phyloP scores from a whole-genome alignment of 2,888 invertebrate genomes.

The Leptarthrus brevirostris region DNA sequence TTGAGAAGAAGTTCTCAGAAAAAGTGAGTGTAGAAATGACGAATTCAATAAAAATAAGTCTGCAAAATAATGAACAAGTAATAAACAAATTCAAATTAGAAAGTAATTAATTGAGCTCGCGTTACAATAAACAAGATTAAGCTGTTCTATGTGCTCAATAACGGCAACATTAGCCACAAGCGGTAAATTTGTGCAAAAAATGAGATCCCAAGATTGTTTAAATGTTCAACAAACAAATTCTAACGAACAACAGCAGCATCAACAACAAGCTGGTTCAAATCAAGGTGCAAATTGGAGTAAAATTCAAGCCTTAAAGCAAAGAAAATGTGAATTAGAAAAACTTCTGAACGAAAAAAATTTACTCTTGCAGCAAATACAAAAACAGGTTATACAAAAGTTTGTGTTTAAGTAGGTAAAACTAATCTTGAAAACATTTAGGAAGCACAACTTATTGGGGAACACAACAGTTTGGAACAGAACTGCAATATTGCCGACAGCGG shows the following conservation, averaged over 20 bases:
- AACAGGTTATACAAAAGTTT: constrained; percentile 58
- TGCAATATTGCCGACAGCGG: neutral
- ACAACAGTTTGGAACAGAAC: neutral
- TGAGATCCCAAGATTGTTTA: constrained; percentile 25
- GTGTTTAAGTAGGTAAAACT: too few relatives aligned
- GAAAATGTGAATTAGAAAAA: constrained; percentile 63
- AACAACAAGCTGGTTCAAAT: neutral
- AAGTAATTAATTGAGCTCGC: too few relatives aligned
- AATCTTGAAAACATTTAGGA: too few relatives aligned
- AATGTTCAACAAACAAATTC: neutral
- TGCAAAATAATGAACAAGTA: too few relatives aligned
- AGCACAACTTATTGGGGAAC: constrained; percentile 60
- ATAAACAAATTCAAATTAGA: too few relatives aligned
- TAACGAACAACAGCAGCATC: neutral
- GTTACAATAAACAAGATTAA: too few relatives aligned
- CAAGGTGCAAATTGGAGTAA: constrained; percentile 52
- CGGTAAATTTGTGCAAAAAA: too few relatives aligned
- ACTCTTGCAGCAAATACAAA: constrained; percentile 65
- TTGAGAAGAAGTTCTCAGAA: too few relatives aligned
- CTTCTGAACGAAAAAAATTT: constrained; percentile 65
- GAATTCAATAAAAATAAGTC: too few relatives aligned
- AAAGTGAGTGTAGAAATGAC: too few relatives aligned
- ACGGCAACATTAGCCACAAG: too few relatives aligned
- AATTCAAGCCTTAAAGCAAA: constrained; percentile 61
- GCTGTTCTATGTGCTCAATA: too few relatives aligned